Evolutionary conservation across 37 sponge, comb jelly and placozoan species (phyloP), one percentile per base, ranked within the genome.

Genomic region (Amphimedon queenslandica): DNA sequence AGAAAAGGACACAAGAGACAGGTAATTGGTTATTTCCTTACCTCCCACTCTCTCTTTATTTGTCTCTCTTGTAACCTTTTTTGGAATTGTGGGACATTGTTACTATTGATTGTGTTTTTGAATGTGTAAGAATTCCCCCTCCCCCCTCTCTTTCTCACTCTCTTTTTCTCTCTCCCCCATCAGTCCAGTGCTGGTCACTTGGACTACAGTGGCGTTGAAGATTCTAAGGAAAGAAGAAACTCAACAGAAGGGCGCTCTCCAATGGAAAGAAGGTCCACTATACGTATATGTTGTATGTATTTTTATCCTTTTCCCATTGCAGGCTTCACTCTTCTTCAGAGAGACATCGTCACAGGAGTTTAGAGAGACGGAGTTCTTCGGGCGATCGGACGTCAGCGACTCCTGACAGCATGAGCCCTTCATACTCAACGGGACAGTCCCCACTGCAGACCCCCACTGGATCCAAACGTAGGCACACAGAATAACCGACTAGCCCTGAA

Each of bases 361-460:
- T 60, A 60, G 61, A 60, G 8, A 80, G 78, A 20, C 73, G 78
- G 2, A 78, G 78, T 57, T 84, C 85, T 13, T 84, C 85, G 67
- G 85, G 85, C 6, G 85, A 84, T 29, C 72, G 69, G 39, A 66
- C 72, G 33, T 84, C 85, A 20, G 27, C 72, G 34, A 83, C 72
- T 35, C 77, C 84, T 24, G 85, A 84, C 16, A 78, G 73, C 40
- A 55, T 63, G 55, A 83, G 77, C 58, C 72, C 72, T 21, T 75
- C 69, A 40, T n/a, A n/a, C n/a, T n/a, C n/a, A n/a, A n/a, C n/a
- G n/a, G n/a, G n/a, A n/a, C 53, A 47, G 13, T 73, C 79, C 27
- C 37, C 71, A 6, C 28, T 27, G 2, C 29, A 41, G 13, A 51
- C 71, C 33, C 71, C 55, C 28, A 47, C 61, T 25, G 5, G 13